These are phyloP conservation scores for Pangasianodon gigas DNA, from an alignment of 2,113 vertebrate genomes.

Conservation along the genomic window DNA sequence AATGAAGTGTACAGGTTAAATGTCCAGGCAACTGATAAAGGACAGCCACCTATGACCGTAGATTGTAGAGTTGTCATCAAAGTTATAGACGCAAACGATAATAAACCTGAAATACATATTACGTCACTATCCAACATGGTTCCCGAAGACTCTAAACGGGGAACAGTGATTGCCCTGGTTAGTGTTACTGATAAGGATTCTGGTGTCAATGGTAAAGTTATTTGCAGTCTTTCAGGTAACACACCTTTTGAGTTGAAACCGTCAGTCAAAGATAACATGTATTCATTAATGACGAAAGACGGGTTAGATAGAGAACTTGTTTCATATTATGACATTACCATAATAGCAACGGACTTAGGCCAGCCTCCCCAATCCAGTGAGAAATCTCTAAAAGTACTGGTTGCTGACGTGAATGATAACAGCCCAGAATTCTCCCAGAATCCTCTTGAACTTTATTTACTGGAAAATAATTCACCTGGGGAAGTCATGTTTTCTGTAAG, in stretches of 20 bases:
- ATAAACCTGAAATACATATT: conserved; percentile 66
- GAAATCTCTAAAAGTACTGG: conserved; percentile 47
- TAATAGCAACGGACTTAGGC: conserved; percentile 56
- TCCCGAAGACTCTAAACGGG: conserved; percentile 66
- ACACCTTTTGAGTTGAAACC: conserved; percentile 70
- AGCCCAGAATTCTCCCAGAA: conserved; percentile 50
- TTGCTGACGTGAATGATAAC: conserved; percentile 63
- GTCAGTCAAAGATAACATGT: conserved; percentile 67
- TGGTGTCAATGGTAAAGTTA: conserved; percentile 66
- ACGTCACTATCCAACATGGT: conserved; percentile 62
- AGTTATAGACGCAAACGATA: conserved; percentile 60
- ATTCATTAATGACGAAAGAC: conserved; percentile 65
- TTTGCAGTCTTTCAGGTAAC: conserved; percentile 59
- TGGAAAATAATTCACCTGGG: conserved; percentile 64
- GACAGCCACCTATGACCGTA: conserved; percentile 46
- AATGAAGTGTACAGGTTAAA: conserved; percentile 54
- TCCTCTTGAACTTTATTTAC: conserved; percentile 56
- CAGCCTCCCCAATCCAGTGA: conserved; percentile 49
- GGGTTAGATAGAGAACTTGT: conserved; percentile 53
- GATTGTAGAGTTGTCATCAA: conserved; percentile 58
- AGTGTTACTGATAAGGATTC: conserved; percentile 71
- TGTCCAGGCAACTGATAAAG: conserved; percentile 60
- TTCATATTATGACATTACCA: conserved; percentile 66
- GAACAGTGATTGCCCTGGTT: conserved; percentile 70
- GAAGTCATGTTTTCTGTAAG: conserved; percentile 55